These are phyloP conservation scores for Drosophila bipectinata DNA, from an alignment of 1,140 invertebrate species.

Conservation along the genomic window DNA sequence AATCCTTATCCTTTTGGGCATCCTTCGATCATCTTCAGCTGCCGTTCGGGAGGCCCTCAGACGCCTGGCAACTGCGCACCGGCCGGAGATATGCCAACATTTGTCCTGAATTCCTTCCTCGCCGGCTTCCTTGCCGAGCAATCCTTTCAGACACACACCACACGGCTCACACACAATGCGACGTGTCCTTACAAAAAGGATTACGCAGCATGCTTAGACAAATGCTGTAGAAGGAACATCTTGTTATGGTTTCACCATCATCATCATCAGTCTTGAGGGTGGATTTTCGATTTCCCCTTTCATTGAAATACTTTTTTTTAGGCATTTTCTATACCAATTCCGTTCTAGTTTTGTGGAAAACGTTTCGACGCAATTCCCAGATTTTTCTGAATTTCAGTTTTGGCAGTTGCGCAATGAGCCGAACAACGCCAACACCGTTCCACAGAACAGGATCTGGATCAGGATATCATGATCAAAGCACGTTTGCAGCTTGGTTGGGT, in stretches of 20 bases:
- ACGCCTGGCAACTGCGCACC: conserved; percentile 56
- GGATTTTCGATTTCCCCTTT: conserved; percentile 63
- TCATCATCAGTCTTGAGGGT: conserved; percentile 62
- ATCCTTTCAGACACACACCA: conserved; percentile 70
- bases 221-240: conserved; percentile 61
- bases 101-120: conserved; percentile 56
- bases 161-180: conserved; percentile 47
- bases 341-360: conserved; percentile 58
- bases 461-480: conserved; percentile 66
- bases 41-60: conserved; percentile 35
- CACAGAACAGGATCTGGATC: conserved; percentile 34
- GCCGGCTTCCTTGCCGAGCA: conserved; percentile 50
- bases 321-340: conserved; percentile 58
- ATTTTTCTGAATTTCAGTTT: conserved; percentile 23
- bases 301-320: conserved; percentile 32
- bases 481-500: conserved; percentile 59
- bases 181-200: conserved; percentile 80
- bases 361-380: conserved; percentile 32
- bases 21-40: conserved; percentile 76
- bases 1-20: conserved; percentile 43
- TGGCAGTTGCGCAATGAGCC: conserved; percentile 78
- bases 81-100: conserved; percentile 79
- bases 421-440: conserved; percentile 67
- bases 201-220: conserved; percentile 79
- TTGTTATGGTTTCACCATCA: conserved; percentile 59